Base-by-base conservation (phyloP, 2,888 invertebrate species). In the Ernsta delagoae region DNA sequence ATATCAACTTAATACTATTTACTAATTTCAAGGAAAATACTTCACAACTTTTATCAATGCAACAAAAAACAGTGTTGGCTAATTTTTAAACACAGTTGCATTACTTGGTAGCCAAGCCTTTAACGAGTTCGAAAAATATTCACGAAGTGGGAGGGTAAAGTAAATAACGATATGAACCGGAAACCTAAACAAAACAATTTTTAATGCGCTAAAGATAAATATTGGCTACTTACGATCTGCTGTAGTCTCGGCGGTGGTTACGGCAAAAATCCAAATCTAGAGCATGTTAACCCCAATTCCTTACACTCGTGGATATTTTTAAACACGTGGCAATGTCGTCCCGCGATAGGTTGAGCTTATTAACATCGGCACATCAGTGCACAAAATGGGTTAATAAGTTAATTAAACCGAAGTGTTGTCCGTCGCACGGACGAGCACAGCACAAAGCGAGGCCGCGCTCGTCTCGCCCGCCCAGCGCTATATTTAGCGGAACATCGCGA, bases 401-500 rank as follows among this genome's bases (percentile, higher is more conserved):
- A 71, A 74, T 73, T 70, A 72, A 53, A 53, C 59, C 50, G 57
- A 12, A n/a, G 57, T 63, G 57, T 24, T 50, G 50, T 50, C 16
- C 16, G 50, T 48, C n/a, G 48, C 48, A 48, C 43, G 48, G 41
- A 12, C n/a, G 24, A 16, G 60, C 12, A 31, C 56, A 69, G 73
- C 75, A 77, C 74, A 86, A 87, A 86, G 89, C 89, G 87, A 85
- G 50, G 50, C 86, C 84, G 83, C 86, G 85, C 76, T 76, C 76
- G 70, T 81, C 78, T 80, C 78, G 80, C 83, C 85, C 87, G 83
- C 83, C 81, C 83, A 50, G 24, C 53, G 81, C 89, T 93, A 93
- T 88, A 89, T 92, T 90, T 93, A 93, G 92, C 85, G 75, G 81
- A 87, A 89, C 92, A 90, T 92, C 85, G 92, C 92, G 90, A 92